Evolutionary conservation across 2,113 vertebrate species (phyloP).

Genomic region (Gallinago jamesoni): DNA sequence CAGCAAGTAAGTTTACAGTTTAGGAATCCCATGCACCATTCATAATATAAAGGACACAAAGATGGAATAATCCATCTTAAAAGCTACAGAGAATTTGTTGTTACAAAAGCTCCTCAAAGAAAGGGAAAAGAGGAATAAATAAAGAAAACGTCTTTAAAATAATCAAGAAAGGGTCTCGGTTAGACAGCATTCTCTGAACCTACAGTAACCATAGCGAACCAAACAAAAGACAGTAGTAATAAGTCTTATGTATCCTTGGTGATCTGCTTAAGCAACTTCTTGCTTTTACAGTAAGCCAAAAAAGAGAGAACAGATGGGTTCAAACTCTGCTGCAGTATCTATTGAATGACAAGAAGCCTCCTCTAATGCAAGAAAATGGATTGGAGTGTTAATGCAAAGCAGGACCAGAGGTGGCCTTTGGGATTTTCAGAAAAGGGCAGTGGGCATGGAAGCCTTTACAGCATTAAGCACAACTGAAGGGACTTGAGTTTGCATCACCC

Average conservation of each 20-base stretch:
- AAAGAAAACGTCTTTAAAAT: constrained; percentile 41
- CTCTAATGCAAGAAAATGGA: neutral
- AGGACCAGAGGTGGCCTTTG: neutral
- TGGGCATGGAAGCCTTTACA: neutral
- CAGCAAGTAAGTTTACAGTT: neutral
- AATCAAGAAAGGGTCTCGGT: constrained; percentile 33
- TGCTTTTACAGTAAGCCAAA: constrained; percentile 63
- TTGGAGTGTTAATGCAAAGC: neutral
- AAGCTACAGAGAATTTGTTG: constrained; percentile 36
- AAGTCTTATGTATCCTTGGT: constrained; percentile 64
- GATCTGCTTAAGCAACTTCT: constrained; percentile 55
- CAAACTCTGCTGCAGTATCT: constrained; percentile 21
- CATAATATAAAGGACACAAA: neutral
- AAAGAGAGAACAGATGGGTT: constrained; percentile 1
- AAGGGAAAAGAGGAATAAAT: constrained; percentile 25
- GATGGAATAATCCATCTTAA: constrained; percentile 21
- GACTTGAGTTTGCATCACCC: neutral
- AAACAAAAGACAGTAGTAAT: constrained; percentile 50
- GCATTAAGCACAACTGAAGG: neutral
- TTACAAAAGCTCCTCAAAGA: constrained; percentile 20
- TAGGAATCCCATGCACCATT: neutral
- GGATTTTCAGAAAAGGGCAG: constrained; percentile 9
- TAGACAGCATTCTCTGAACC: constrained; percentile 10
- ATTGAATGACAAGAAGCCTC: constrained; percentile 23
- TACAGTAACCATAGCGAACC: constrained; percentile 61